Evolutionary conservation across 2,888 invertebrate genomes (phyloP).

Genomic region (Cephus nigrinus): DNA sequence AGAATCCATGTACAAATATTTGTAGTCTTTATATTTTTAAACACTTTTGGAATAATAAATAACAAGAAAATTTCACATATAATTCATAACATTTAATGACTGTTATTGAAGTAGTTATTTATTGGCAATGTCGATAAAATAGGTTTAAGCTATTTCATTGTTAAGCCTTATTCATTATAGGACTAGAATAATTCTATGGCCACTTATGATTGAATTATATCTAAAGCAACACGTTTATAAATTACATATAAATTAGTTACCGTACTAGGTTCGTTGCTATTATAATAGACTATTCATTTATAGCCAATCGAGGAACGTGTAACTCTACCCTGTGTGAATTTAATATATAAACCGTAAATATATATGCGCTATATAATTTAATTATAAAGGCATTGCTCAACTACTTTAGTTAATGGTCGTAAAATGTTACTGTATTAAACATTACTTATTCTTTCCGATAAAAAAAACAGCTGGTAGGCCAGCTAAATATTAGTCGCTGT

Average conservation of each 20-base stretch:
- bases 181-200: neutral
- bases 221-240: neutral
- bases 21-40: neutral
- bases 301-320: neutral
- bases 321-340: neutral
- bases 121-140: neutral
- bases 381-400: neutral
- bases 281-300: neutral
- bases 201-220: neutral
- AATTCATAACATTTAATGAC: neutral
- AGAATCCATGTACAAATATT: neutral
- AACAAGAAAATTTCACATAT: neutral
- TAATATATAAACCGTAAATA: neutral
- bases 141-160: neutral
- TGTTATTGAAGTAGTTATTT: neutral
- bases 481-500: neutral
- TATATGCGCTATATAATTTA: neutral
- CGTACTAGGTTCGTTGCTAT: neutral
- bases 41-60: neutral
- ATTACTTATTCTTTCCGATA: neutral
- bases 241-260: neutral
- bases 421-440: neutral
- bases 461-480: neutral
- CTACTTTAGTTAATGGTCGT: neutral
- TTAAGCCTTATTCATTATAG: neutral